Conservation (phyloP, 2,888 invertebrate species). For the Cynaeus angustus region DNA sequence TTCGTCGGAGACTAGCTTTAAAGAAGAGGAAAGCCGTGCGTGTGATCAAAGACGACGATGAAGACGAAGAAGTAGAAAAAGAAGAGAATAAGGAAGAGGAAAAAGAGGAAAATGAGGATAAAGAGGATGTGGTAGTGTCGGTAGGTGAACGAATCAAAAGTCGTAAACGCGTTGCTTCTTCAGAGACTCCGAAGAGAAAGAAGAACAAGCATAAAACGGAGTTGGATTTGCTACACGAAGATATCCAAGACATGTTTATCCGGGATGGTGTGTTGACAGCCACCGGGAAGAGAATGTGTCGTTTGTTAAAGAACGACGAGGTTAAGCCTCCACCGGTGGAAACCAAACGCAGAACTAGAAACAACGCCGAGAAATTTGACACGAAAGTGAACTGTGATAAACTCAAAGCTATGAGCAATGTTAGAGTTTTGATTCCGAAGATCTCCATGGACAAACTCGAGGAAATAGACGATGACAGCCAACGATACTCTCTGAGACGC, state of each 20-base stretch:
- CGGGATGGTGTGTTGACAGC: constrained; percentile 78
- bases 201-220: constrained; percentile 72
- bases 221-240: constrained; percentile 79
- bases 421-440: constrained; percentile 60
- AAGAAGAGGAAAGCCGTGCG: constrained; percentile 32
- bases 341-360: not conserved
- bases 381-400: constrained; percentile 41
- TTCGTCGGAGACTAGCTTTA: constrained; percentile 46
- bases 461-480: constrained; percentile 46
- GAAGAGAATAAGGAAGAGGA: constrained; percentile 56
- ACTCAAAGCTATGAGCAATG: constrained; percentile 56
- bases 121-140: constrained; percentile 35
- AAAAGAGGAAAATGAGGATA: constrained; percentile 46
- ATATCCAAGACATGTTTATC: constrained; percentile 82
- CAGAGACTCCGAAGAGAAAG: constrained; percentile 62
- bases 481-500: constrained; percentile 48
- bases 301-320: constrained; percentile 69
- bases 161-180: constrained; percentile 17
- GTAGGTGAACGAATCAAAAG: constrained; percentile 47
- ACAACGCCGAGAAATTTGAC: constrained; percentile 34
- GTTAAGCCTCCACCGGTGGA: constrained; percentile 21
- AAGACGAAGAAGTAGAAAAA: constrained; percentile 35
- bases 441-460: constrained; percentile 57
- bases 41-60: constrained; percentile 43
- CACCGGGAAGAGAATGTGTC: constrained; percentile 79